These are phyloP conservation scores for Drosophila kanekoi DNA, from an alignment of 2,888 invertebrate genomes.

Conservation along the genomic window DNA sequence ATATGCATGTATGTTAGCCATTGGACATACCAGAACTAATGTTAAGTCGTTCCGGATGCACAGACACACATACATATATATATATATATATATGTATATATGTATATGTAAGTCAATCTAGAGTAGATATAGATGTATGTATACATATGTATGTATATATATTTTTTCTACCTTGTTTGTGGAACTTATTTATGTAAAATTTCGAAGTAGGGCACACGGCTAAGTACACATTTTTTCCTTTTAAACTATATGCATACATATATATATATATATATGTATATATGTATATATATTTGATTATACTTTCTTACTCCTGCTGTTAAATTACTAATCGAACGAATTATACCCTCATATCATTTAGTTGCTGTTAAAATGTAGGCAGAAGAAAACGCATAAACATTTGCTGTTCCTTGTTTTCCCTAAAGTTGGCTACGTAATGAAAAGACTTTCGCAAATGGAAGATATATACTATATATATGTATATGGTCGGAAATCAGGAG, in stretches of 20 bases:
- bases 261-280: background rate
- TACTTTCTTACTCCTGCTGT: background rate
- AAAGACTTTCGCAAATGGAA: no score
- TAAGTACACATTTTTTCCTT: conserved; percentile 47
- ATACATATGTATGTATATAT: background rate
- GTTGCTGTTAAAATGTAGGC: no score
- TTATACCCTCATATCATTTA: background rate
- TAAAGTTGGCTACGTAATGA: no score
- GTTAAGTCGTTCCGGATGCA: conserved; percentile 6
- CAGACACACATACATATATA: background rate
- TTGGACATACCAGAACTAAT: conserved; percentile 23
- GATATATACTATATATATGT: no score
- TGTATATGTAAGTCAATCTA: background rate
- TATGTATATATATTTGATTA: background rate
- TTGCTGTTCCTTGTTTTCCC: no score
- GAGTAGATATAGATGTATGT: background rate
- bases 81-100: background rate
- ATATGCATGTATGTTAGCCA: conserved; percentile 19
- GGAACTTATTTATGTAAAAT: conserved; percentile 54
- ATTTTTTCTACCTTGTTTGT: conserved; percentile 21
- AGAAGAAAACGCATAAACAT: no score
- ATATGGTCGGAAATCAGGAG: no score
- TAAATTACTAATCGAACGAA: background rate
- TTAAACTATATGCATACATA: background rate
- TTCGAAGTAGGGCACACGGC: conserved; percentile 71